Percentiles rank a stretch among this genome's conserved stretches.
These are phyloP conservation scores for Hycleus cichorii DNA, from an alignment of 1,140 invertebrate species.

Conservation along the genomic window DNA sequence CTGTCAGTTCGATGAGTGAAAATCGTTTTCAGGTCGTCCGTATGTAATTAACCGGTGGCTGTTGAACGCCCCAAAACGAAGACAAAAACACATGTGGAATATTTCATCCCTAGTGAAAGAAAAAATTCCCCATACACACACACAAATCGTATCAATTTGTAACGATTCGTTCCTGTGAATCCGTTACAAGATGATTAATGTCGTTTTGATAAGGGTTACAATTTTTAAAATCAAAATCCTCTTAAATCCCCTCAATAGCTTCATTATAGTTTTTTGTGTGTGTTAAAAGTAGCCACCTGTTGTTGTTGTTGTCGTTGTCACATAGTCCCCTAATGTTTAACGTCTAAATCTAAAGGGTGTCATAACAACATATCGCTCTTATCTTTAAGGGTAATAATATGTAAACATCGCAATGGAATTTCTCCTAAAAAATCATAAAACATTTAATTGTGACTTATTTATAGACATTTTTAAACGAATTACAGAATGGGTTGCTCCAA, in stretches of 20 bases:
- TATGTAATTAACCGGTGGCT: constrained; percentile 27
- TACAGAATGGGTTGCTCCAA: too few species aligned
- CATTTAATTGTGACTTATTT: too few species aligned
- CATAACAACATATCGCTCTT: constrained; percentile 5
- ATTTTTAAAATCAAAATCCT: too few species aligned
- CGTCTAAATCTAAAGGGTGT: constrained; percentile 8
- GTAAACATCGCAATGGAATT: constrained; percentile 2
- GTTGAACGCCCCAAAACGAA: constrained; percentile 9
- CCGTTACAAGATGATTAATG: too few species aligned
- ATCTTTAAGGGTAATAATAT: constrained; percentile 4
- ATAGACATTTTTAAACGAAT: too few species aligned
- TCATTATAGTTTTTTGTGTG: constrained; percentile 1
- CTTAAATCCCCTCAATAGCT: too few species aligned
- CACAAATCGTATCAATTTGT: too few species aligned
- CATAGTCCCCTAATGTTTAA: constrained; percentile 3
- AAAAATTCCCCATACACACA: too few species aligned
- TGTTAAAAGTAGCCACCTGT: constrained; percentile 5
- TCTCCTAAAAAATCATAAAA: neutral
- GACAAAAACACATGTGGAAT: neutral
- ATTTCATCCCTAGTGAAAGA: too few species aligned
- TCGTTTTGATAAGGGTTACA: too few species aligned
- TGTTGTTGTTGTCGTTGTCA: neutral
- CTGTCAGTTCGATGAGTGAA: constrained; percentile 24
- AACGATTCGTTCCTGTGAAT: too few species aligned
- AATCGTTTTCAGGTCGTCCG: constrained; percentile 21